Conservation (phyloP, 2,888 invertebrate genomes). For the Clanis bilineata region DNA sequence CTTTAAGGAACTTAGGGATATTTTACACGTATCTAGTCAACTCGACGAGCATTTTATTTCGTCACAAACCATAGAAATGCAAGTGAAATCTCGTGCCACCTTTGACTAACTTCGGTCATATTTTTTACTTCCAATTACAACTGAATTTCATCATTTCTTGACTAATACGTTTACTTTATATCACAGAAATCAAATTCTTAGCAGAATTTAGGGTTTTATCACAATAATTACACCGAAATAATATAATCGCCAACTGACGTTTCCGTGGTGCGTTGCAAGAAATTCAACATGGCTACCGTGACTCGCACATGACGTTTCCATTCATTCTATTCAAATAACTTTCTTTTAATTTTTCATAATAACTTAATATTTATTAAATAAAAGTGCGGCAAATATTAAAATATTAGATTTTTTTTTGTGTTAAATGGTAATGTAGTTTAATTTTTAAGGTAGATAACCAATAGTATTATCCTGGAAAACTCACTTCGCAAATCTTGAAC, state of each 20-base stretch:
- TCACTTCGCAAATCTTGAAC: conserved; percentile 44
- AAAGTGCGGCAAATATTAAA: background rate
- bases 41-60: conserved; percentile 69
- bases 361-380: background rate
- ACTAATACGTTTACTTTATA: conserved; percentile 42
- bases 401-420: background rate
- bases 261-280: conserved; percentile 80
- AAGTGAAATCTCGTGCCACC: conserved; percentile 78
- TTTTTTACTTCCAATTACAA: conserved; percentile 58
- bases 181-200: conserved; percentile 47
- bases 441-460: too few relatives aligned
- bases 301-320: conserved; percentile 72
- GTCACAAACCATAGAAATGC: conserved; percentile 79
- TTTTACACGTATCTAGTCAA: conserved; percentile 57
- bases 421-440: background rate
- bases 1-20: conserved; percentile 58
- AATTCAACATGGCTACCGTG: conserved; percentile 81
- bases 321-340: conserved; percentile 42
- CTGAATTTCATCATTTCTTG: conserved; percentile 40
- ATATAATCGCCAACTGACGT: conserved; percentile 80
- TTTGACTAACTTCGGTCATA: conserved; percentile 71
- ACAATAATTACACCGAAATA: conserved; percentile 64
- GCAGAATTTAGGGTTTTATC: conserved; percentile 52
- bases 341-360: conserved; percentile 17
- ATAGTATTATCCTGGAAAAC: conserved; percentile 17